phyloP scores from a whole-genome alignment of 37 sponge, comb jelly and placozoan species.

The Bolinopsis microptera region DNA sequence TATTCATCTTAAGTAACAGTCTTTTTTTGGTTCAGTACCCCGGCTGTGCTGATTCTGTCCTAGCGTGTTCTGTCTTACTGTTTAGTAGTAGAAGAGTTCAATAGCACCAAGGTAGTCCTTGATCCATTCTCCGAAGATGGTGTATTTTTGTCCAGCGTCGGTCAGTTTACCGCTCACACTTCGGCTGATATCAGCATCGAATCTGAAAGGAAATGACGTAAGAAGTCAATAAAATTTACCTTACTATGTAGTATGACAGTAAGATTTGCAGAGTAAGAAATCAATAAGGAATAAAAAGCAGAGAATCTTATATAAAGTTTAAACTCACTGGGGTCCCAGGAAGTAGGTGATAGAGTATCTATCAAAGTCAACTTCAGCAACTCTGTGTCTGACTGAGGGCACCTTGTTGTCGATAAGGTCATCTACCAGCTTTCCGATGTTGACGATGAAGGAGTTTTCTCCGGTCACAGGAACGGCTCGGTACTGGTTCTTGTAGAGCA shows the following conservation, averaged over 20 bases:
- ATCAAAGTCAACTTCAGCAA: background rate
- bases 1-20: no score
- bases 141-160: slow-evolving; percentile 30
- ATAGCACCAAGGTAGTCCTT: slow-evolving; percentile 52
- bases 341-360: slow-evolving; percentile 62
- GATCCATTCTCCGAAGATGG: slow-evolving; percentile 62
- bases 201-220: slow-evolving; percentile 15
- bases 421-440: slow-evolving; percentile 47
- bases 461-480: slow-evolving; percentile 3
- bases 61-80: no score
- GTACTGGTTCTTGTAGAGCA: slow-evolving; percentile 26
- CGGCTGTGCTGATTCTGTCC: no score
- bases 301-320: no score
- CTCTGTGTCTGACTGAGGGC: slow-evolving; percentile 37
- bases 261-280: no score
- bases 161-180: slow-evolving; percentile 29
- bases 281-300: no score
- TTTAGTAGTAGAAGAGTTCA: slow-evolving; percentile 51
- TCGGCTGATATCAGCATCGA: slow-evolving; percentile 55
- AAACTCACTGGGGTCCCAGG: slow-evolving; percentile 41
- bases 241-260: background rate
- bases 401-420: slow-evolving; percentile 22
- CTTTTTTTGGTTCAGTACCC: no score
- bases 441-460: slow-evolving; percentile 47
- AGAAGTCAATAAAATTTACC: no score